Base-by-base conservation (phyloP, 2,797 vertebrate genomes). In the Channallabes apus region DNA sequence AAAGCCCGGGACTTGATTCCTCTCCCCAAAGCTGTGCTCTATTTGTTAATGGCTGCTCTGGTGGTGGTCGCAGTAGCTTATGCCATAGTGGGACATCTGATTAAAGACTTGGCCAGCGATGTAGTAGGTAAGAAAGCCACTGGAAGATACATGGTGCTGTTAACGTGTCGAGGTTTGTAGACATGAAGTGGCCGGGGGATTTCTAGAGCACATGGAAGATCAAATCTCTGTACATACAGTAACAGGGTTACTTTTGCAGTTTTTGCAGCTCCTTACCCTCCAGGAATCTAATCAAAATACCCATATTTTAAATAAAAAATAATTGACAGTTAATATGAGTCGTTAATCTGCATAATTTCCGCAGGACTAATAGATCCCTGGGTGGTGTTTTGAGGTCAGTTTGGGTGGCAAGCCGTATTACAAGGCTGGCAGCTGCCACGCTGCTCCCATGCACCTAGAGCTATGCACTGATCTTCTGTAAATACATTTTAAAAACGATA, bases 81-180 rank as follows among this genome's bases (percentile, higher is more conserved):
- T 83, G 95, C 95, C 7, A 96, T 97, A 27, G 93, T 97, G 15
- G 96, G 96, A 83, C 96, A 97, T 90, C 93, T 97, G 56, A 96
- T 97, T 90, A 96, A 96, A 90, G 96, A 97, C 58, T 91, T 97
- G 86, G 95, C 95, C 67, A 95, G 95, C 15, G 96, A 97, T 90
- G 90, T 97, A 58, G 90, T 93, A 94, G 96, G 96, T 97, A 90
- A 58, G 86, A 65, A 68, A 54, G 5, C 51, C 61, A 17, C 1
- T 64, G n/a, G 62, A 64, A 58, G 4, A 80, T 67, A 67, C 51
- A 8, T 14, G 51, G 41, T 80, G 38, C 35, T 41, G 32, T 6
- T 18, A 59, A 20, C 3, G 6, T 59, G 29, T 59, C 56, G 18
- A 22, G 32, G 32, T n/a, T 62, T 38, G 41, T n/a, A 15, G 35